phyloP scores from a whole-genome alignment of 2,797 vertebrate species.

The Pangasius djambal region DNA sequence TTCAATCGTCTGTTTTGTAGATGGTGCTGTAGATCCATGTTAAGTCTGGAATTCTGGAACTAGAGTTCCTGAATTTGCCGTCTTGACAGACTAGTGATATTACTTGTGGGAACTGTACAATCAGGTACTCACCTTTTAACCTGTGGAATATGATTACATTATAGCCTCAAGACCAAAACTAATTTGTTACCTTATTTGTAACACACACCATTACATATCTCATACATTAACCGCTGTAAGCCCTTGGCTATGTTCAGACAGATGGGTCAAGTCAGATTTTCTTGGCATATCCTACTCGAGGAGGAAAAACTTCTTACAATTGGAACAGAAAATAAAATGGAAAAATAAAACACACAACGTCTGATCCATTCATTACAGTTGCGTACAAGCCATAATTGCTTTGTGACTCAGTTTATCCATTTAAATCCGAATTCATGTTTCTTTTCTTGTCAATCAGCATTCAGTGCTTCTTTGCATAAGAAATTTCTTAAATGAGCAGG shows the following conservation, averaged over 20 bases:
- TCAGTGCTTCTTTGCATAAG: neutral
- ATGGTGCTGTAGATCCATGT: neutral
- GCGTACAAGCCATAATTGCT: neutral
- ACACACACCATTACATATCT: neutral
- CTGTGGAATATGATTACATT: slow-evolving; percentile 7
- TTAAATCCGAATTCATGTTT: neutral
- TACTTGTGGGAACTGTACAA: neutral
- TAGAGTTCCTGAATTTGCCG: neutral
- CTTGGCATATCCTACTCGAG: neutral
- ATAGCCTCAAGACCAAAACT: slow-evolving; percentile 9
- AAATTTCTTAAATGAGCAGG: neutral
- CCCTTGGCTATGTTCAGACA: neutral
- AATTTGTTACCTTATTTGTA: slow-evolving; percentile 2
- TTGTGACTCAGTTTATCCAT: neutral
- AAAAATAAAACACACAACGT: neutral
- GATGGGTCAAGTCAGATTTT: neutral
- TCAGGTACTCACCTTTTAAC: slow-evolving; percentile 16
- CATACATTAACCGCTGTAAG: neutral
- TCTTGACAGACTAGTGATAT: neutral
- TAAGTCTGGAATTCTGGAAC: neutral
- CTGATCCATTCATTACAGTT: neutral
- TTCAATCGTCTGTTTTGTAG: neutral
- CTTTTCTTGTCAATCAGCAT: neutral
- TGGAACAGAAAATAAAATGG: neutral
- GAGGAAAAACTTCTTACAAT: neutral